A percentile compares a stretch with the other conserved stretches of the same genome.
Conservation (phyloP, 2,113 vertebrate genomes). For the Capricornis sumatraensis region DNA sequence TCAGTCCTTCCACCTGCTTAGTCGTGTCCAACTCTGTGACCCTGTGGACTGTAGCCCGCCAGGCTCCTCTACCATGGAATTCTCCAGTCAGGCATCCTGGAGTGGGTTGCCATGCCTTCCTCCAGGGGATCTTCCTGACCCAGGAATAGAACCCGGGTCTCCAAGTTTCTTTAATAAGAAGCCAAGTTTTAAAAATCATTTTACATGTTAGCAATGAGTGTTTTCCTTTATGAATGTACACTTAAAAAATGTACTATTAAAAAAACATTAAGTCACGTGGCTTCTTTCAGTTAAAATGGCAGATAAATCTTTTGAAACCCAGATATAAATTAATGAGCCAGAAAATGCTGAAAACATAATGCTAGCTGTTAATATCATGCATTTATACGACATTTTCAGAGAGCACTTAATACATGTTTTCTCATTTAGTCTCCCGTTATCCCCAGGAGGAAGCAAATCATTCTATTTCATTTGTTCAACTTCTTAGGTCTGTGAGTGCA, state of each 20-base stretch:
- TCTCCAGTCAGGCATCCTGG: background rate
- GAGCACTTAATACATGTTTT: background rate
- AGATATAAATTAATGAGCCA: constrained; percentile 26
- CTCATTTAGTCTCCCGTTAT: background rate
- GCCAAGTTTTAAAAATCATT: background rate
- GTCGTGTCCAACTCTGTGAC: background rate
- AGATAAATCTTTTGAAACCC: constrained; percentile 3
- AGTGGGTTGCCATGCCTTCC: background rate
- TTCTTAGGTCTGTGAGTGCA: background rate
- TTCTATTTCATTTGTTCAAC: background rate
- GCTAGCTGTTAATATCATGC: background rate
- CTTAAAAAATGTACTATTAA: background rate
- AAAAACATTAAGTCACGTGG: background rate
- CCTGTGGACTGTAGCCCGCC: fast-evolving
- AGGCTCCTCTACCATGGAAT: background rate
- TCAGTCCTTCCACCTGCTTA: background rate
- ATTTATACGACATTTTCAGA: background rate
- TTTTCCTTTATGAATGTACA: background rate
- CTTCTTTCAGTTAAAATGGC: background rate
- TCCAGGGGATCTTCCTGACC: background rate
- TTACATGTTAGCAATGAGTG: background rate
- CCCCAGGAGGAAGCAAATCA: background rate
- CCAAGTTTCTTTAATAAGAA: background rate
- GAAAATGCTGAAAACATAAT: background rate
- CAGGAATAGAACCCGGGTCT: background rate